These are phyloP conservation scores for Tiliqua scincoides DNA, from an alignment of 2,113 vertebrate genomes.

Conservation along the genomic window DNA sequence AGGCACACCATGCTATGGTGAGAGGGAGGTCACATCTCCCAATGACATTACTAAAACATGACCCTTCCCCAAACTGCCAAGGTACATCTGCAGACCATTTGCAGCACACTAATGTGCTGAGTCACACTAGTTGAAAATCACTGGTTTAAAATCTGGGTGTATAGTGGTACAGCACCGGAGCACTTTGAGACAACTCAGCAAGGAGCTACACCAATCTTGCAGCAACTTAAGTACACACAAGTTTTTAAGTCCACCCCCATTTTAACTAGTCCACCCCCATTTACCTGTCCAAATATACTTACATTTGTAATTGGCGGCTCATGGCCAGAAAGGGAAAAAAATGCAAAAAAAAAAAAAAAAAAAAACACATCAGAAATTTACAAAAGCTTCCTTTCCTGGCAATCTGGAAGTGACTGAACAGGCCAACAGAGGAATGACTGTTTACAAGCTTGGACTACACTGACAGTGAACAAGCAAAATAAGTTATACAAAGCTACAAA, in stretches of 20 bases:
- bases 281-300: background rate
- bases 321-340: background rate
- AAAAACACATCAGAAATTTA: background rate
- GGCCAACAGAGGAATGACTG: background rate
- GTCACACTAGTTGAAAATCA: no score
- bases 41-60: no score
- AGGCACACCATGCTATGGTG: no score
- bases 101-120: no score
- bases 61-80: no score
- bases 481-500: background rate
- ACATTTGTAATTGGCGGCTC: background rate
- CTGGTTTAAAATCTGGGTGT: background rate
- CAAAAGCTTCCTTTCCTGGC: background rate
- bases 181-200: background rate
- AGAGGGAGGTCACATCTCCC: no score
- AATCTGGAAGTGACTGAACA: background rate
- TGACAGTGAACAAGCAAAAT: background rate
- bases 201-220: background rate
- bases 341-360: no score
- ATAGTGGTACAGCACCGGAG: background rate
- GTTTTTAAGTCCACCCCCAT: background rate
- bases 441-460: background rate
- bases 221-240: background rate
- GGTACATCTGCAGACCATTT: no score
- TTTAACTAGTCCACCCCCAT: no score